phyloP scores from a whole-genome alignment of 2,113 vertebrate species.

The Mola mola region DNA sequence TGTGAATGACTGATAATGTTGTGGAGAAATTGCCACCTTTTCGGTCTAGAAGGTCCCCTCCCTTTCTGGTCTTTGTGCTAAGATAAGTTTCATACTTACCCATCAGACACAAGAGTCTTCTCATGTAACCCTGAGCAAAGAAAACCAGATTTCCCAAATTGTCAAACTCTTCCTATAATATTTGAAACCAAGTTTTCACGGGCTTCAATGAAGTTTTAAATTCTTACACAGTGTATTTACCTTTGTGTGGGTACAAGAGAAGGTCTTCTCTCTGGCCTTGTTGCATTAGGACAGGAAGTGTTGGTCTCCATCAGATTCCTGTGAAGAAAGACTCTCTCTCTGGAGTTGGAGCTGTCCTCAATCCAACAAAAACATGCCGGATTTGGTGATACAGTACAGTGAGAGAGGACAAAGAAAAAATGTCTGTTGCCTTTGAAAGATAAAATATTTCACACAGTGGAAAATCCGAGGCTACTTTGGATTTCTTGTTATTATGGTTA shows the following conservation, averaged over 20 bases:
- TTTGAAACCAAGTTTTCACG: neutral
- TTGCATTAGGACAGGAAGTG: constrained; percentile 39
- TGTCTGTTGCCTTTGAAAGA: constrained; percentile 52
- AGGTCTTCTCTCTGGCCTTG: neutral
- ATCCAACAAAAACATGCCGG: constrained; percentile 68
- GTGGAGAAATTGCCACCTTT: no score
- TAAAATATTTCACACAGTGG: constrained; percentile 48
- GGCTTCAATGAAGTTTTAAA: neutral
- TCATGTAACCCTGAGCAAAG: neutral
- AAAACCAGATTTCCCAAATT: neutral
- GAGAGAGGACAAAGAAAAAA: constrained; percentile 53
- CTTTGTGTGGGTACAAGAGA: no score
- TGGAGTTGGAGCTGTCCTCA: constrained; percentile 28
- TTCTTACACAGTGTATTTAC: neutral
- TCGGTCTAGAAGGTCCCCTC: no score
- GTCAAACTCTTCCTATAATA: neutral
- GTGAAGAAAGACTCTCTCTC: constrained; percentile 28
- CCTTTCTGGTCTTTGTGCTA: no score
- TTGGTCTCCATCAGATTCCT: constrained; percentile 40
- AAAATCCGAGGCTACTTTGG: constrained; percentile 18
- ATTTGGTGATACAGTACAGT: constrained; percentile 41
- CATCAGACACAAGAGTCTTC: neutral
- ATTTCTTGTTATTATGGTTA: neutral
- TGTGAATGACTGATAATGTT: no score
- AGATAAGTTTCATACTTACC: neutral